These are phyloP conservation scores for Subanguina moxae DNA, from an alignment of 1,140 invertebrate genomes.

Conservation along the genomic window DNA sequence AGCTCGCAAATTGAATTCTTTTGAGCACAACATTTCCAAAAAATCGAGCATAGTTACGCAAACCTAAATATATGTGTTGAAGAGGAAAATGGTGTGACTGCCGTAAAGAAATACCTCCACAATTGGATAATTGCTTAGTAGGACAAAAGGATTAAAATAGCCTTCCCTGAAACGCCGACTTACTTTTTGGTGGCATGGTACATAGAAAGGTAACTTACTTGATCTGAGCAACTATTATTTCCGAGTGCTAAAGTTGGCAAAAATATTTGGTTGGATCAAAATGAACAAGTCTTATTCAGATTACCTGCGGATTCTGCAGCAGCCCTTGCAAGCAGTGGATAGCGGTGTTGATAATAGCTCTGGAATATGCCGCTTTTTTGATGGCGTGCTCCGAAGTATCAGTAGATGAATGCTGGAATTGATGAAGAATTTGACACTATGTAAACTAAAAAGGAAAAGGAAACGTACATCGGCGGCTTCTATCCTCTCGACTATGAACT, in stretches of 20 bases:
- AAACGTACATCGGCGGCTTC: not conserved
- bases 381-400: no score
- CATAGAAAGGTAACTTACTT: not conserved
- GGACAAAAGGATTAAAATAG: not conserved
- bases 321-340: no score
- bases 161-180: conserved; percentile 3
- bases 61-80: not conserved
- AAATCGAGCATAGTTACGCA: conserved; percentile 2
- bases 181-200: no score
- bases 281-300: no score
- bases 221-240: not conserved
- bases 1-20: not conserved
- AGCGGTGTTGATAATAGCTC: no score
- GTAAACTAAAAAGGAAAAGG: not conserved
- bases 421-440: not conserved
- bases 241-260: not conserved
- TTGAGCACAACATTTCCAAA: not conserved
- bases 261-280: not conserved
- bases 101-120: not conserved
- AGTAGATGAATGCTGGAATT: no score
- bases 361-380: no score
- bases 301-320: no score
- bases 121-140: not conserved
- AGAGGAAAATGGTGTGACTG: not conserved
- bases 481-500: not conserved